A percentile compares a stretch with the other conserved stretches of the same genome.
Conservation (phyloP, 2,113 vertebrate species). For the Oncorhynchus keta region DNA sequence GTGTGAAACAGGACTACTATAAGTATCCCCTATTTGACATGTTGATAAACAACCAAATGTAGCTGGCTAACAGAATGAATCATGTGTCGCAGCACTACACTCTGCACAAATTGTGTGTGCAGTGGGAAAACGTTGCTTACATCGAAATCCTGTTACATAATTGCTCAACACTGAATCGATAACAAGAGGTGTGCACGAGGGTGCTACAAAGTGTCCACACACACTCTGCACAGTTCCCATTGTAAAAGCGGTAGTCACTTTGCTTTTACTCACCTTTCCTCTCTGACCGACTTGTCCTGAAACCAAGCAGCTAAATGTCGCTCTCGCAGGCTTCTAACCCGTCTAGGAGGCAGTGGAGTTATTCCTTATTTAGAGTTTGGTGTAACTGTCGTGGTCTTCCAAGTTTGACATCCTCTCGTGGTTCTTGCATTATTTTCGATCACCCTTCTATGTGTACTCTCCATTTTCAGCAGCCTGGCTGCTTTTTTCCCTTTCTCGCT, state of each 20-base stretch:
- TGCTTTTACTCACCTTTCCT: slow-evolving; percentile 46
- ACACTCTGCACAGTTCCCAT: not conserved
- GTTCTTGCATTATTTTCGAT: slow-evolving; percentile 45
- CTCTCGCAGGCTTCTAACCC: slow-evolving; percentile 23
- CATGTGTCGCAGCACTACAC: slow-evolving; percentile 40
- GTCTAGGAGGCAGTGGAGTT: not conserved
- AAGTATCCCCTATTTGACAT: no score
- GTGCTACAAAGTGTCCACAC: not conserved
- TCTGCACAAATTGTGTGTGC: slow-evolving; percentile 6
- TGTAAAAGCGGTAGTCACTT: not conserved
- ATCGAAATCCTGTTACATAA: not conserved
- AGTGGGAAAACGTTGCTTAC: slow-evolving; percentile 13
- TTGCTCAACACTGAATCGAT: slow-evolving; percentile 33
- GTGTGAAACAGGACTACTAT: no score
- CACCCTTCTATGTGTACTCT: slow-evolving; percentile 56
- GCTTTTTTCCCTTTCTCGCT: slow-evolving; percentile 37
- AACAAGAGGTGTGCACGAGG: not conserved
- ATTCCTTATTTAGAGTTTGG: slow-evolving; percentile 5
- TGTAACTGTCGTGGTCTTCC: slow-evolving; percentile 19
- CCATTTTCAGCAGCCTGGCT: slow-evolving; percentile 65
- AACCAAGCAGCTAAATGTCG: slow-evolving; percentile 25
- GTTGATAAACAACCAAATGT: not conserved
- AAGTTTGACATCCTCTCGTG: slow-evolving; percentile 51
- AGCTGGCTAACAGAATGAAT: slow-evolving; percentile 17
- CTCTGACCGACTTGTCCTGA: slow-evolving; percentile 37